Evolutionary conservation across 2,797 vertebrate species (phyloP), one percentile per base, ranked within the genome.

Genomic region (Neoniphon sammara): DNA sequence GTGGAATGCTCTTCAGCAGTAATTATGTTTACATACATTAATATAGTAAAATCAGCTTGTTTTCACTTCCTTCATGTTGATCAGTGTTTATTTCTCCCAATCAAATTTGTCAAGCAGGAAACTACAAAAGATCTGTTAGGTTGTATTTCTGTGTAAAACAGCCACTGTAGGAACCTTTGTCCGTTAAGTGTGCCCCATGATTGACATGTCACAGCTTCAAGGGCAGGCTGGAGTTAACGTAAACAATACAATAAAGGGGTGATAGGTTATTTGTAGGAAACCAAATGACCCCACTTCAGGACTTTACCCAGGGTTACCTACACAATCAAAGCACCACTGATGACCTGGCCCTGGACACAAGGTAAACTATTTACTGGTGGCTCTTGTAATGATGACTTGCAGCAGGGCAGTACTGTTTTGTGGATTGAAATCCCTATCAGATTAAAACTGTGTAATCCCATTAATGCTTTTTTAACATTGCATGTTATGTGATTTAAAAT

Each of bases 401-500:
- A 27, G 27, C n/a, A 20, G 6, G 4, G 7, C 54, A 18, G n/a
- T n/a, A 9, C 31, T 23, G n/a, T 36, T 42, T 52, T 66, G 21
- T 3, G 53, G 60, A 25, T 3, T 9, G 23, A 39, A 73, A 77
- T 15, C 27, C 44, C 23, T 18, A 80, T 70, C 75, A 63, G 60
- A 82, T 86, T 31, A 65, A 20, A 34, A 53, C 39, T 17, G 68
- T 53, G 36, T 64, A 74, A 84, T 69, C 73, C 57, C 55, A 64
- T 75, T 57, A 34, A 20, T 71, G 18, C 27, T 18, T 57, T 52
- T 70, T n/a, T n/a, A 86, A 14, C 44, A 34, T 15, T 1, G n/a
- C 7, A 55, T 52, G 58, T 18, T 76, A 59, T 36, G 64, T 27
- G 54, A 27, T 31, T 58, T 36, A 49, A 2, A 1, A 12, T 54